Conservation (phyloP, 2,113 vertebrate genomes). For the Bufo bufo region DNA sequence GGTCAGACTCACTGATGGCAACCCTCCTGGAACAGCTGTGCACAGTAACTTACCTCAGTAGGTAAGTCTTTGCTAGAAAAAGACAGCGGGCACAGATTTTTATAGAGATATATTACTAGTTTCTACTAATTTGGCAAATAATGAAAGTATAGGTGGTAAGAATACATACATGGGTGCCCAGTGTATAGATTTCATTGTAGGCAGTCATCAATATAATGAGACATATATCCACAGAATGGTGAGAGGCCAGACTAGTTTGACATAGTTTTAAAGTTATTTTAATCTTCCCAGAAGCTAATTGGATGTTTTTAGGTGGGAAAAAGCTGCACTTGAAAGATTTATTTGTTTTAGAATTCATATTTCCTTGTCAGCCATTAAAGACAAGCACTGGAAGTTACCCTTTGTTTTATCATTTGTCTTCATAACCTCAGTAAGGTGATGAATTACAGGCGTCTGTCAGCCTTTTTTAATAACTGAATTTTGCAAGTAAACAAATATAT, state of each 20-base stretch:
- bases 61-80: not conserved
- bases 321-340: not conserved
- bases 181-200: not conserved
- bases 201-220: not conserved
- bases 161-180: not conserved
- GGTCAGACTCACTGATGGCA: no score
- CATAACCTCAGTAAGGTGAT: constrained; percentile 16
- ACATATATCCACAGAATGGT: not conserved
- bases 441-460: constrained; percentile 20
- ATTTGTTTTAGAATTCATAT: constrained; percentile 30
- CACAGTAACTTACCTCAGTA: no score
- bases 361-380: not conserved
- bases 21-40: no score
- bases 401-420: constrained; percentile 37
- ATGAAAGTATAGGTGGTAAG: no score
- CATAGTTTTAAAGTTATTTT: not conserved
- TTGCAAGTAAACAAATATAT: constrained; percentile 32
- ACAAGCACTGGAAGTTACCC: not conserved
- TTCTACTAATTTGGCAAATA: no score
- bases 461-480: constrained; percentile 17
- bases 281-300: not conserved
- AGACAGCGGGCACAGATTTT: no score
- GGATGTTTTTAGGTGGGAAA: not conserved
- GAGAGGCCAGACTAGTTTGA: not conserved
- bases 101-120: no score